A percentile compares a stretch with the other conserved stretches of the same genome.
phyloP scores from a whole-genome alignment of 2,888 invertebrate genomes.

The Drosophila ustulata region DNA sequence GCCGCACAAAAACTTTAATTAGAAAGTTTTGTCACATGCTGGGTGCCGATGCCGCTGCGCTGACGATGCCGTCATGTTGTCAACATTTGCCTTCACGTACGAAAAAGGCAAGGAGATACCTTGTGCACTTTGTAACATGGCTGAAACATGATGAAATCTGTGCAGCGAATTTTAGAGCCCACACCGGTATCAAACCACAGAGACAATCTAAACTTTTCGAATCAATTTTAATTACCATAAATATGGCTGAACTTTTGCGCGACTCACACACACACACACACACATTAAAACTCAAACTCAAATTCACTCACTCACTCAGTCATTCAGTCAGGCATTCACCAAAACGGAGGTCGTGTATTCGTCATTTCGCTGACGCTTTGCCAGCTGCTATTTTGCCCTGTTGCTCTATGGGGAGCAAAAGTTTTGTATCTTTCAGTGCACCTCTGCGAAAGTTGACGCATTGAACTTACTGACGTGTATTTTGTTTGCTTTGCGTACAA shows the following conservation, averaged over 20 bases:
- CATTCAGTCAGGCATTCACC: constrained; percentile 32
- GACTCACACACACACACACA: constrained; percentile 20
- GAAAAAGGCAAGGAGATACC: constrained; percentile 24
- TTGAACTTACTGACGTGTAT: constrained; percentile 37
- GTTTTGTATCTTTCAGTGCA: constrained; percentile 48
- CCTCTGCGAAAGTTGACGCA: constrained; percentile 35
- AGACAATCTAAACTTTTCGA: constrained; percentile 82
- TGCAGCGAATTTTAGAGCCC: constrained; percentile 41
- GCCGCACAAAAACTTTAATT: constrained; percentile 75
- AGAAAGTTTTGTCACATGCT: constrained; percentile 80
- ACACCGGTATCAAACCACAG: constrained; percentile 64
- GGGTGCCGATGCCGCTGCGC: constrained; percentile 42
- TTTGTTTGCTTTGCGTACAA: constrained; percentile 53
- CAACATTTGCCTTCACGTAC: constrained; percentile 21
- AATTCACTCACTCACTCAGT: constrained; percentile 38
- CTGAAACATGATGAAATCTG: constrained; percentile 54
- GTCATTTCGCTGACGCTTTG: constrained; percentile 50
- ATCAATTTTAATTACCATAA: constrained; percentile 83
- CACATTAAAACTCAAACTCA: constrained; percentile 8
- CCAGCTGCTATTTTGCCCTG: constrained; percentile 6
- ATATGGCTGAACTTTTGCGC: constrained; percentile 72
- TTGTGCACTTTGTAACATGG: constrained; percentile 41
- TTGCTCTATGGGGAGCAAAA: constrained; percentile 42
- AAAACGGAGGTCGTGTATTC: constrained; percentile 55
- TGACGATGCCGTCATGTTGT: constrained; percentile 48